Conservation (phyloP, 2,113 vertebrate species). For the Euleptes europaea region DNA sequence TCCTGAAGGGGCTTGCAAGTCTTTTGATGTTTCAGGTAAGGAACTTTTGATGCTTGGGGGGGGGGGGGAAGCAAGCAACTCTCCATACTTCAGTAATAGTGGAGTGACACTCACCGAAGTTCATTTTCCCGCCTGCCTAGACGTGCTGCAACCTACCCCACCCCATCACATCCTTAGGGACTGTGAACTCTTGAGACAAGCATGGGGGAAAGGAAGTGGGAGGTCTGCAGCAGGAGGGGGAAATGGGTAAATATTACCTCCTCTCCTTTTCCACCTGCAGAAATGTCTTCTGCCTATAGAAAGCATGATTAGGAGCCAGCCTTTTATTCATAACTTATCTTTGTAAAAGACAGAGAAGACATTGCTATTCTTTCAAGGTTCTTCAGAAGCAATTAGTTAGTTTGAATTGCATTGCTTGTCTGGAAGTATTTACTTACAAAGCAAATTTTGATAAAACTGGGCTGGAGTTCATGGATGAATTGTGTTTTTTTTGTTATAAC, state of each 20-base stretch:
- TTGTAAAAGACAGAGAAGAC: background rate
- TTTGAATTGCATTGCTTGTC: background rate
- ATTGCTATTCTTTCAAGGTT: background rate
- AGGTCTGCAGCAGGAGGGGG: too few species aligned
- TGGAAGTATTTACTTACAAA: background rate
- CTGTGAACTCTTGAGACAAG: too few species aligned
- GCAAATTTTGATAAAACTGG: background rate
- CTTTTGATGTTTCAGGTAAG: slow-evolving; percentile 89
- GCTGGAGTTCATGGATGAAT: background rate
- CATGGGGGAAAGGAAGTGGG: too few species aligned
- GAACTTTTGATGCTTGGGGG: background rate
- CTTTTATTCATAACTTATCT: background rate
- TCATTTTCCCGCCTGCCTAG: too few species aligned
- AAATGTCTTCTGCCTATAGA: too few species aligned
- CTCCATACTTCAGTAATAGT: too few species aligned
- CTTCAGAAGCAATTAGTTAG: background rate
- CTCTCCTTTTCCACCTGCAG: too few species aligned
- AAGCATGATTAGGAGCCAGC: too few species aligned
- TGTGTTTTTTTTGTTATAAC: background rate
- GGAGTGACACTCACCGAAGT: too few species aligned
- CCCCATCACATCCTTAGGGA: too few species aligned
- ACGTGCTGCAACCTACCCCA: too few species aligned
- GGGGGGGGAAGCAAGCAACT: background rate
- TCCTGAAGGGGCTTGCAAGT: slow-evolving; percentile 87
- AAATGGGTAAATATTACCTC: too few species aligned